phyloP scores from a whole-genome alignment of 1,140 invertebrate genomes.

The Chrysoperla carnea region DNA sequence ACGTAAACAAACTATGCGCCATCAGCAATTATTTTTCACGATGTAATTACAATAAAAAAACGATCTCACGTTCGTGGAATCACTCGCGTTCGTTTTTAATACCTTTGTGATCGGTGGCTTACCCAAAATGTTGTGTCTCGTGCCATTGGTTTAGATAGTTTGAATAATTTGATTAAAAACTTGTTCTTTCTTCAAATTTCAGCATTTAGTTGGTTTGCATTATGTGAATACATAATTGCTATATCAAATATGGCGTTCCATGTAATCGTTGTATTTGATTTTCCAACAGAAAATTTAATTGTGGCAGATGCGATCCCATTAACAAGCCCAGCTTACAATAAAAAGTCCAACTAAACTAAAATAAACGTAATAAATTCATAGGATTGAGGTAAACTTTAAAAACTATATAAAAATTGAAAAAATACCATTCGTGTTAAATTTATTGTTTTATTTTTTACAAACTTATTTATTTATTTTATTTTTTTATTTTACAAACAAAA shows the following conservation, averaged over 20 bases:
- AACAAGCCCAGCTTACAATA: constrained; percentile 5
- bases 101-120: too few species aligned
- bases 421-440: not conserved
- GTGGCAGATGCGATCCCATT: constrained; percentile 37
- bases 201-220: constrained; percentile 88
- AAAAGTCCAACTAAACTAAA: not conserved
- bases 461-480: not conserved
- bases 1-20: too few species aligned
- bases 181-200: constrained; percentile 12
- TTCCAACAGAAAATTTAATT: constrained; percentile 61
- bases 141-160: too few species aligned
- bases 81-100: too few species aligned
- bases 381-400: not conserved
- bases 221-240: constrained; percentile 81
- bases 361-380: too few species aligned
- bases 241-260: constrained; percentile 84
- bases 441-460: not conserved
- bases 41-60: too few species aligned
- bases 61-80: too few species aligned
- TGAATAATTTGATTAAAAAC: too few species aligned
- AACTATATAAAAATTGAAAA: not conserved
- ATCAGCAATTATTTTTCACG: too few species aligned
- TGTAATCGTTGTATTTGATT: constrained; percentile 68
- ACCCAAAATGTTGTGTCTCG: too few species aligned
- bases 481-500: not conserved